Evolutionary conservation across 2,797 vertebrate species (phyloP).

Genomic region (Emydoidea blandingii): DNA sequence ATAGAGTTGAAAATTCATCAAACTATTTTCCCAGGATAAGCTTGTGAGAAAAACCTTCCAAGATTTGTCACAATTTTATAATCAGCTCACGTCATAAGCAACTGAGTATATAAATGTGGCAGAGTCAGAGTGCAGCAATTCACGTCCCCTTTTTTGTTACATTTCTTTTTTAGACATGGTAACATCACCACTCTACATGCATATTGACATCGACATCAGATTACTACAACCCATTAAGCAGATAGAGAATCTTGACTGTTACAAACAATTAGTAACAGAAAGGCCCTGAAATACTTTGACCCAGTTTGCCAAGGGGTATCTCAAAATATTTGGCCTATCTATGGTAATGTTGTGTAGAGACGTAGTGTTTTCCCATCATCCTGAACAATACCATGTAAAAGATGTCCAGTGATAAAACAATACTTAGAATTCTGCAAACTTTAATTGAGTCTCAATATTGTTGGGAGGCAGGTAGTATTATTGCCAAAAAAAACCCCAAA

Average conservation of each 20-base stretch:
- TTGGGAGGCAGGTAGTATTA: no score
- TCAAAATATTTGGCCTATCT: not conserved
- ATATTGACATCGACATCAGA: not conserved
- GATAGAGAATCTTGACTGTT: rapidly evolving
- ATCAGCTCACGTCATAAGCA: not conserved
- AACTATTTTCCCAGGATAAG: not conserved
- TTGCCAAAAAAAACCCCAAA: no score
- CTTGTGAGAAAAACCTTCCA: not conserved
- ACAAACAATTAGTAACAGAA: not conserved
- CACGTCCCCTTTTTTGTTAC: not conserved
- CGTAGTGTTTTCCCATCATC: not conserved
- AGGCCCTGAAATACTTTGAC: not conserved
- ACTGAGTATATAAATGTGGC: not conserved
- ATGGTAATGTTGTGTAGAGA: not conserved
- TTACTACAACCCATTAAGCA: not conserved
- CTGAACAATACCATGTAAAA: not conserved
- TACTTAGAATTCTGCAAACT: not conserved
- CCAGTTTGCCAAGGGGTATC: not conserved
- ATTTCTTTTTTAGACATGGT: not conserved
- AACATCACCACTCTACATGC: not conserved
- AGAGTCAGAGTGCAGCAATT: not conserved
- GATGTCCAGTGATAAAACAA: not conserved
- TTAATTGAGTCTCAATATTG: not conserved
- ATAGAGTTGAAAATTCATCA: not conserved
- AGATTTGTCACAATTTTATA: not conserved